Evolutionary conservation across 2,888 invertebrate genomes (phyloP).

Genomic region (Drosophila aldrichi): DNA sequence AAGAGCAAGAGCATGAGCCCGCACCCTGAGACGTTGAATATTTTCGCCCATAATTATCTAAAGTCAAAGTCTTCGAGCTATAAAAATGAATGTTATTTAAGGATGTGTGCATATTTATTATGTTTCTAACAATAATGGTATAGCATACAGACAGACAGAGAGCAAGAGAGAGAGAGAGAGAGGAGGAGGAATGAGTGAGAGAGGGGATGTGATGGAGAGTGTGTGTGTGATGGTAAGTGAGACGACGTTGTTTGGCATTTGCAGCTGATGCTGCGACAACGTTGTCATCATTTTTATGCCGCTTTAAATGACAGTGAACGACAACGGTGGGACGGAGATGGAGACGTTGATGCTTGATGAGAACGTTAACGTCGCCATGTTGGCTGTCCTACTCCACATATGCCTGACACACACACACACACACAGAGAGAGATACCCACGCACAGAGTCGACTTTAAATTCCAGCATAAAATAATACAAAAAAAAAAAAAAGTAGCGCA

Average conservation of each 20-base stretch:
- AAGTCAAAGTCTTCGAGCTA: slow-evolving; percentile 39
- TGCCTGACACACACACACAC: slow-evolving; percentile 12
- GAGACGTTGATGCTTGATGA: slow-evolving; percentile 51
- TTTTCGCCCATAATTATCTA: slow-evolving; percentile 43
- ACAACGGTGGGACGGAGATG: slow-evolving; percentile 14
- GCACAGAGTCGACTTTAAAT: slow-evolving; percentile 47
- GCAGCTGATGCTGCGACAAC: slow-evolving; percentile 53
- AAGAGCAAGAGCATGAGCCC: not conserved
- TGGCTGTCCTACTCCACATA: slow-evolving; percentile 63
- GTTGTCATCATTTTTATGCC: slow-evolving; percentile 66
- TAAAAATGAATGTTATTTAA: slow-evolving; percentile 55
- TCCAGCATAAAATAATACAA: slow-evolving; percentile 35
- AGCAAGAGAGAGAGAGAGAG: not conserved
- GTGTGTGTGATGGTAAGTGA: not conserved
- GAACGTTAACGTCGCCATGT: slow-evolving; percentile 51
- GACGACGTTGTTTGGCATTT: slow-evolving; percentile 45
- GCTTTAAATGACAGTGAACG: slow-evolving; percentile 62
- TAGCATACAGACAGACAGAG: not conserved
- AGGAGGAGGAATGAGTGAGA: no score
- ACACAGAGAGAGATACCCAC: slow-evolving; percentile 4
- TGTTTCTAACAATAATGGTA: slow-evolving; percentile 49
- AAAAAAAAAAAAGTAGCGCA: slow-evolving; percentile 38
- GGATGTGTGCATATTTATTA: slow-evolving; percentile 57
- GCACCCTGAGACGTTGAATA: not conserved
- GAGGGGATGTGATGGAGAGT: not conserved